These are phyloP conservation scores for Antechinus flavipes DNA, from an alignment of 2,113 vertebrate species.

Conservation along the genomic window DNA sequence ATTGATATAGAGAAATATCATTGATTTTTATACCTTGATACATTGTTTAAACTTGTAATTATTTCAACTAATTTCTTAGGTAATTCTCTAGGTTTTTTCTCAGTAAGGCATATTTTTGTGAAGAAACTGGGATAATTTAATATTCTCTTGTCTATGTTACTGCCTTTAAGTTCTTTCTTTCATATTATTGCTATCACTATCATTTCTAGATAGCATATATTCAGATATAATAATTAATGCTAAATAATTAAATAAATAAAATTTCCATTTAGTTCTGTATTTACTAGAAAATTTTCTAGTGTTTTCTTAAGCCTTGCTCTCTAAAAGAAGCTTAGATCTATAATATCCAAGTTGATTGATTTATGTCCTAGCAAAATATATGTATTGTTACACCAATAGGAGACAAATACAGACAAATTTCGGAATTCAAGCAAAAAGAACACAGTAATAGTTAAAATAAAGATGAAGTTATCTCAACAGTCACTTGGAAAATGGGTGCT, in stretches of 20 bases:
- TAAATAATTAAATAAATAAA: background rate
- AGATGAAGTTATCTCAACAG: background rate
- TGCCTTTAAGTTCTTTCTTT: background rate
- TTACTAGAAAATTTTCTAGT: slow-evolving; percentile 35
- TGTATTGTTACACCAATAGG: slow-evolving; percentile 22
- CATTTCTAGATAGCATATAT: background rate
- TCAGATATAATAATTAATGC: too few species aligned
- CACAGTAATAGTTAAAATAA: slow-evolving; percentile 15
- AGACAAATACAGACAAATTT: slow-evolving; percentile 48
- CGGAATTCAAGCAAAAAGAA: background rate
- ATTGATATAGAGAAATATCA: background rate
- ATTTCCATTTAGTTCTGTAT: background rate
- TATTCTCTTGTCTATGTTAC: background rate
- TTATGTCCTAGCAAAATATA: slow-evolving; percentile 28
- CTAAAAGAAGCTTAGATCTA: background rate
- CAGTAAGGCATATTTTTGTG: background rate
- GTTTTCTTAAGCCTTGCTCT: slow-evolving; percentile 11
- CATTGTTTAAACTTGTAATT: background rate
- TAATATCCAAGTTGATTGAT: slow-evolving; percentile 28
- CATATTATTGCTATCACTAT: background rate
- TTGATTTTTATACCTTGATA: background rate
- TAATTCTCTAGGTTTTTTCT: background rate
- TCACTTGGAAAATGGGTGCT: slow-evolving; percentile 10
- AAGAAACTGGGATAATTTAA: background rate
- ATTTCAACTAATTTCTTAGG: background rate